A percentile compares a stretch with the other conserved stretches of the same genome.
These are phyloP conservation scores for Petroica traversi DNA, from an alignment of 2,113 vertebrate species.

Conservation along the genomic window DNA sequence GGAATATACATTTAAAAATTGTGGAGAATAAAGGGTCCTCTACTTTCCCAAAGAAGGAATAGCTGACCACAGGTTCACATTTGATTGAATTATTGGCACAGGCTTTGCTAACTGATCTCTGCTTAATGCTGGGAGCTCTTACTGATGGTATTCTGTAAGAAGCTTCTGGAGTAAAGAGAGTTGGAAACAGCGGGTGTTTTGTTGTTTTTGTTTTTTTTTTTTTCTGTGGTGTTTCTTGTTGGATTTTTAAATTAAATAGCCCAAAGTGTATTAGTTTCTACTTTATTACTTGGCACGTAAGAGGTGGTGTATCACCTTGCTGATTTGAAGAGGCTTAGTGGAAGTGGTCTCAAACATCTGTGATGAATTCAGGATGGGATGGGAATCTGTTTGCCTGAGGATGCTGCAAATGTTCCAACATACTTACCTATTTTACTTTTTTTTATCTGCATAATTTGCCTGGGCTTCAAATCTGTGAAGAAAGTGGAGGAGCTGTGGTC, in stretches of 20 bases:
- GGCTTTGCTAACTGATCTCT: background rate
- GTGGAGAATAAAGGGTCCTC: background rate
- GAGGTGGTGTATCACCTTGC: background rate
- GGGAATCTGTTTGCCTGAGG: background rate
- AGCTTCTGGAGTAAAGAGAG: background rate
- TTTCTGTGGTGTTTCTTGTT: background rate
- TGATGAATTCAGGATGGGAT: background rate
- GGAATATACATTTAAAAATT: background rate
- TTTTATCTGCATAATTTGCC: background rate
- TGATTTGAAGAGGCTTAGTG: background rate
- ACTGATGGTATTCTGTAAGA: background rate
- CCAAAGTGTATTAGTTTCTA: background rate
- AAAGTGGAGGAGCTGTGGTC: background rate
- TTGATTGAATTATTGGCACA: accelerated
- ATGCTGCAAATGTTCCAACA: background rate
- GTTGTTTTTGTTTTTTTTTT: background rate
- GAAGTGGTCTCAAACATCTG: background rate
- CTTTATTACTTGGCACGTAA: background rate
- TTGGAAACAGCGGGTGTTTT: background rate
- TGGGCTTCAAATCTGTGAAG: background rate
- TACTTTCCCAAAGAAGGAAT: background rate
- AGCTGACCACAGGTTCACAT: background rate
- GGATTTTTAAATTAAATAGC: background rate
- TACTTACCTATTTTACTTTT: background rate
- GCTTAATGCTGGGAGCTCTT: background rate